Evolutionary conservation across 2,113 vertebrate genomes (phyloP), one percentile per base, ranked within the genome.

Genomic region (Muntiacus muntjak): DNA sequence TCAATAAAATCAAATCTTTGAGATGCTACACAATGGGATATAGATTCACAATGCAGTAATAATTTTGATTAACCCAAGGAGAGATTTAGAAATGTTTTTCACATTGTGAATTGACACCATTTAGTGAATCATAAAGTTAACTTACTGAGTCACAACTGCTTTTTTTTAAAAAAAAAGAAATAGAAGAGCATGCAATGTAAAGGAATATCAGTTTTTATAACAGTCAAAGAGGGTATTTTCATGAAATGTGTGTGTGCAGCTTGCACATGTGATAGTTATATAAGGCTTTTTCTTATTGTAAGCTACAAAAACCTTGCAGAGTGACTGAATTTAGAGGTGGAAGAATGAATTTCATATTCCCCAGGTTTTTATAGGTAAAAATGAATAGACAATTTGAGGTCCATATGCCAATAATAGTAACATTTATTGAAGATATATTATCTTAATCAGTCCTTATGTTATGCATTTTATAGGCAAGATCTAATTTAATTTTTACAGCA

Each of bases 401-500:
- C 82, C 45, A 4, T 95, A n/a, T 71, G 43, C 74, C 55, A 83
- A 55, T 78, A 78, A 78, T 55, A 91, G 43, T 71, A 58, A 33
- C 78, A 83, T 83, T 78, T 92, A 81, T 10, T 71, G 50, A 93
- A 81, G 30, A 84, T 5, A 9, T 12, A 83, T 43, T 91, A 57
- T 90, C 81, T 71, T 94, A 79, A 91, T 71, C 54, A 57, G 45
- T 16, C 33, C 17, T 96, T 81, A 28, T 79, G 3, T 60, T 89
- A 83, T 21, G 7, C 4, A 84, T 64, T 82, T 81, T 54, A 89
- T 6, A 79, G 74, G 17, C 6, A 83, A 92, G 36, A 86, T 43
- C 17, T 67, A 83, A 92, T 40, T 96, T 91, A 93, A 58, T 86
- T 93, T 95, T 89, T 89, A 95, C 36, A 91, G 30, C 13, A 87